Conservation (phyloP, 2,113 vertebrate genomes). For the Chaetura pelagica region DNA sequence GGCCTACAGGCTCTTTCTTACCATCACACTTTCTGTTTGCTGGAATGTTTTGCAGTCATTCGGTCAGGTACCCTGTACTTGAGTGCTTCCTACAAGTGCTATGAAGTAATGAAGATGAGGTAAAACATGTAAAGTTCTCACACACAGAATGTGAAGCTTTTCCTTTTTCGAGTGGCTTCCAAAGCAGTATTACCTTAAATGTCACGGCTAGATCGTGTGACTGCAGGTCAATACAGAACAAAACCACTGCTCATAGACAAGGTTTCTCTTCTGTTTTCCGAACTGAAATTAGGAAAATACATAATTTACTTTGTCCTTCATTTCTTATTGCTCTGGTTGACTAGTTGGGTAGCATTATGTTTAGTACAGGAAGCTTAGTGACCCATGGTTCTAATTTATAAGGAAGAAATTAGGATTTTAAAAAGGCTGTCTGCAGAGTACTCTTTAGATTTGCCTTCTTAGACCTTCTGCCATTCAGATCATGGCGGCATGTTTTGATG, state of each 20-base stretch:
- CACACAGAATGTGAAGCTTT: neutral
- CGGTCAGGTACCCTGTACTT: neutral
- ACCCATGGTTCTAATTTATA: neutral
- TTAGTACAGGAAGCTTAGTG: neutral
- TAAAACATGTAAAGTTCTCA: neutral
- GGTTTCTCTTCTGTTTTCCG: constrained; percentile 7
- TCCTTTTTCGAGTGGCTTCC: neutral
- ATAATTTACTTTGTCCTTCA: neutral
- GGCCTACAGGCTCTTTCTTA: neutral
- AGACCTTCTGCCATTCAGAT: neutral
- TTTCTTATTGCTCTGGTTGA: neutral
- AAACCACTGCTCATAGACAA: neutral
- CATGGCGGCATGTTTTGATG: neutral
- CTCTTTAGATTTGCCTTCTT: neutral
- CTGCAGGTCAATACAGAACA: neutral
- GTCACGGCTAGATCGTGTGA: neutral
- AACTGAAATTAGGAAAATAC: constrained; percentile 5
- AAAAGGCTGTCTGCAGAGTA: neutral
- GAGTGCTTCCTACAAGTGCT: neutral
- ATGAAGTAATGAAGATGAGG: neutral
- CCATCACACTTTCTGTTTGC: neutral
- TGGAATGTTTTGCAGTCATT: neutral
- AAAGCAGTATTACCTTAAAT: neutral
- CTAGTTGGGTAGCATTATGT: neutral
- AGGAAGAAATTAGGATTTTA: neutral